phyloP scores from a whole-genome alignment of 1,140 invertebrate species.

The Drosophila serrata region DNA sequence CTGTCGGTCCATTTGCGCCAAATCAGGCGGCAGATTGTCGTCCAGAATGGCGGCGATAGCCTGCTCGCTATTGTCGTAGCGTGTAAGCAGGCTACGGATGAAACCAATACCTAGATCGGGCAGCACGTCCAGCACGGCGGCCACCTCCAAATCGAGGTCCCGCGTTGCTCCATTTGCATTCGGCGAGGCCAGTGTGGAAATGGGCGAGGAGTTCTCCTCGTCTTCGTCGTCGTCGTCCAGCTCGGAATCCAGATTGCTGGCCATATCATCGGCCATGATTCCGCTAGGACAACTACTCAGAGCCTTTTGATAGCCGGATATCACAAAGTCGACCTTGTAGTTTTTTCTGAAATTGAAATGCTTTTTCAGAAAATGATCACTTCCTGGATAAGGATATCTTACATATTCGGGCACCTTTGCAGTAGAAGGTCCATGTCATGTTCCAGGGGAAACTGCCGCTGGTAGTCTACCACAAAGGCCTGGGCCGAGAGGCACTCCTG shows the following conservation, averaged over 20 bases:
- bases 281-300: slow-evolving; percentile 49
- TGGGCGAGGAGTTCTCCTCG: not conserved
- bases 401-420: slow-evolving; percentile 88
- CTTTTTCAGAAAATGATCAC: not conserved
- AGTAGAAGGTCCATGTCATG: slow-evolving; percentile 87
- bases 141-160: slow-evolving; percentile 75
- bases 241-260: slow-evolving; percentile 30
- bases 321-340: slow-evolving; percentile 86
- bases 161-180: slow-evolving; percentile 36
- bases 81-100: slow-evolving; percentile 90
- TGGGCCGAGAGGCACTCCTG: slow-evolving; percentile 88
- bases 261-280: slow-evolving; percentile 54
- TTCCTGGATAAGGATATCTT: slow-evolving; percentile 73
- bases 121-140: slow-evolving; percentile 88
- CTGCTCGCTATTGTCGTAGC: slow-evolving; percentile 90
- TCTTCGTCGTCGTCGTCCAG: slow-evolving; percentile 18
- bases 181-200: slow-evolving; percentile 14
- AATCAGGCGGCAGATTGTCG: slow-evolving; percentile 87
- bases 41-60: slow-evolving; percentile 94
- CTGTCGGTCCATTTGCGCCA: slow-evolving; percentile 85
- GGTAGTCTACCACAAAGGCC: slow-evolving; percentile 90
- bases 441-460: slow-evolving; percentile 88
- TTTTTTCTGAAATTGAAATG: slow-evolving; percentile 85
- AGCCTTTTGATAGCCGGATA: slow-evolving; percentile 77
- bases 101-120: slow-evolving; percentile 92